These are phyloP conservation scores for Zeuzera pyrina DNA, from an alignment of 2,888 invertebrate species.

Conservation along the genomic window DNA sequence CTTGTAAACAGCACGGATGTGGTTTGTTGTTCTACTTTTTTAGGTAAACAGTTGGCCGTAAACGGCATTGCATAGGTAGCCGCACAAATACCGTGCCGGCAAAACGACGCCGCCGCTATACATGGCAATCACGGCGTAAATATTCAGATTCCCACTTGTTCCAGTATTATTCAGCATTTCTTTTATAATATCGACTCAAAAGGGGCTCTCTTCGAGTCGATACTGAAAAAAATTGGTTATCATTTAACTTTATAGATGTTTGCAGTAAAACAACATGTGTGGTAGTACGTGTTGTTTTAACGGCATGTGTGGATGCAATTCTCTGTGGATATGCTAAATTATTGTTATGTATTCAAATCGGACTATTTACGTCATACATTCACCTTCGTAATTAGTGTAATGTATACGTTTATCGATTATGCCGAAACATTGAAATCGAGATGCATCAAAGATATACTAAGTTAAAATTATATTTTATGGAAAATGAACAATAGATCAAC, in stretches of 20 bases:
- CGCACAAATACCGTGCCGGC: conserved; percentile 56
- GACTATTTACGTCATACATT: conserved; percentile 30
- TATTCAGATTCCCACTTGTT: conserved; percentile 39
- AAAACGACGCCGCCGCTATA: conserved; percentile 57
- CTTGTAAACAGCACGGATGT: conserved; percentile 63
- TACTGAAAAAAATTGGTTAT: no score
- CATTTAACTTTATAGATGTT: no score
- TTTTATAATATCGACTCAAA: no score
- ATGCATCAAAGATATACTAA: conserved; percentile 45
- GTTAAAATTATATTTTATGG: conserved; percentile 62
- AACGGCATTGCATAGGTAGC: conserved; percentile 58
- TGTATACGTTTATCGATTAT: conserved; percentile 23
- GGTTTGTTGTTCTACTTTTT: conserved; percentile 69
- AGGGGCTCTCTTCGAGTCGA: conserved; percentile 39
- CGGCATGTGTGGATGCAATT: conserved; percentile 20
- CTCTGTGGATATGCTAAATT: conserved; percentile 19
- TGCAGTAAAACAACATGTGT: conserved; percentile 30
- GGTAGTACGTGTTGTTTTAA: conserved; percentile 28
- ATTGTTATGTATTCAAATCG: conserved; percentile 27
- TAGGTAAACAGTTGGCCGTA: conserved; percentile 64
- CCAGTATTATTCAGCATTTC: no score
- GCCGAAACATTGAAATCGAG: conserved; percentile 39
- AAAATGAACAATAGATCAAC: conserved; percentile 61
- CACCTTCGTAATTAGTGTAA: conserved; percentile 33
- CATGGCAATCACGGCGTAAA: conserved; percentile 61